A percentile compares a stretch with the other conserved stretches of the same genome.
These are phyloP conservation scores for Chaetura pelagica DNA, from an alignment of 2,113 vertebrate genomes.

Conservation along the genomic window DNA sequence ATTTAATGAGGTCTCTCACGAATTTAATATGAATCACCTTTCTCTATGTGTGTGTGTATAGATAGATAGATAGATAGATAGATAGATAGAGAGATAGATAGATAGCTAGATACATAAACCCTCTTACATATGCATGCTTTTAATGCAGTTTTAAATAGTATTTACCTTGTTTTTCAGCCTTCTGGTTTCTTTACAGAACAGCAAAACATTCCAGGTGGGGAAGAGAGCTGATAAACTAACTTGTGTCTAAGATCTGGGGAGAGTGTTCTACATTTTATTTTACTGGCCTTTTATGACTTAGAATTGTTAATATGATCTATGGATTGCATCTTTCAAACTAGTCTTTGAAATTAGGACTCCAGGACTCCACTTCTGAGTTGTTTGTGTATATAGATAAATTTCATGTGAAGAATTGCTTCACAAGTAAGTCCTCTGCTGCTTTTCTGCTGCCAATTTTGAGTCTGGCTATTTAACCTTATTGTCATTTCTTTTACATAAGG, in stretches of 20 bases:
- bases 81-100: no score
- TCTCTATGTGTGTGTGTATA: neutral
- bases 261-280: neutral
- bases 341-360: neutral
- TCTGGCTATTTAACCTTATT: neutral
- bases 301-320: neutral
- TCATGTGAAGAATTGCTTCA: neutral
- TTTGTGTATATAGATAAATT: neutral
- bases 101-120: no score
- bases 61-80: no score
- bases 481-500: neutral
- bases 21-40: neutral
- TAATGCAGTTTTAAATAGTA: neutral
- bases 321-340: neutral
- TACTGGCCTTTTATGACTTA: neutral
- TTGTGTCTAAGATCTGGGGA: neutral
- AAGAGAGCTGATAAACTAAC: neutral
- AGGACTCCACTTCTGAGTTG: neutral
- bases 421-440: neutral
- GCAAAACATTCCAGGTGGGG: neutral
- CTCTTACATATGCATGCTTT: neutral
- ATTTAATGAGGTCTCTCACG: neutral
- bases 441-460: slow-evolving; percentile 15
- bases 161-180: neutral
- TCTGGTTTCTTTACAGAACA: neutral